Percentiles rank a stretch among this genome's conserved stretches.
Conservation (phyloP, 2,888 invertebrate genomes). For the Papilio demoleus region DNA sequence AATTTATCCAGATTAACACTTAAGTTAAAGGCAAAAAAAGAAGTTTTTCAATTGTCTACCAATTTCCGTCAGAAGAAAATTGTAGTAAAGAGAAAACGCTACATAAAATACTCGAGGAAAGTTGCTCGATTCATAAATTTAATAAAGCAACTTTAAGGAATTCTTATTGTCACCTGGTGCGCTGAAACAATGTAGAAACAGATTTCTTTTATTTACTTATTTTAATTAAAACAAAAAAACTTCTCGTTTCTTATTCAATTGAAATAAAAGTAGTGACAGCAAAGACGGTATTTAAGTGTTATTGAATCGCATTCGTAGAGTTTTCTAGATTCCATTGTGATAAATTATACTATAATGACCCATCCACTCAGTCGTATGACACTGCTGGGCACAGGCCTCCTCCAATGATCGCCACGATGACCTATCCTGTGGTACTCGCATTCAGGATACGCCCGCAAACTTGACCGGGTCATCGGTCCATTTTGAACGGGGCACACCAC, state of each 20-base stretch:
- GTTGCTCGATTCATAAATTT: slow-evolving; percentile 27
- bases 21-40: slow-evolving; percentile 2
- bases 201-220: slow-evolving; percentile 9
- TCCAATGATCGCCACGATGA: too few relatives aligned
- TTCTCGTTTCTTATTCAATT: not conserved
- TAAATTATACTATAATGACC: too few relatives aligned
- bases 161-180: slow-evolving; percentile 37
- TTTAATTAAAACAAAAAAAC: slow-evolving; percentile 19
- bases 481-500: too few relatives aligned
- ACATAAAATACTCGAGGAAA: slow-evolving; percentile 24
- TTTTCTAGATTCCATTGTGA: too few relatives aligned
- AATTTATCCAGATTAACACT: not conserved
- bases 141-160: slow-evolving; percentile 29
- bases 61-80: slow-evolving; percentile 24
- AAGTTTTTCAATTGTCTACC: not conserved
- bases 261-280: too few relatives aligned
- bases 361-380: too few relatives aligned
- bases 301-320: too few relatives aligned
- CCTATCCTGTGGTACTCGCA: too few relatives aligned
- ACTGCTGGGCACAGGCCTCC: too few relatives aligned
- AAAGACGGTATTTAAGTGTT: too few relatives aligned
- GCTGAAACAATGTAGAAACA: slow-evolving; percentile 28
- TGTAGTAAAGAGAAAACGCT: slow-evolving; percentile 14
- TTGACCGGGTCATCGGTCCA: too few relatives aligned
- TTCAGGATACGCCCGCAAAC: too few relatives aligned